Percentiles rank a stretch among this genome's conserved stretches.
phyloP scores from a whole-genome alignment of 2,888 invertebrate genomes.

The Phorcus lineatus region DNA sequence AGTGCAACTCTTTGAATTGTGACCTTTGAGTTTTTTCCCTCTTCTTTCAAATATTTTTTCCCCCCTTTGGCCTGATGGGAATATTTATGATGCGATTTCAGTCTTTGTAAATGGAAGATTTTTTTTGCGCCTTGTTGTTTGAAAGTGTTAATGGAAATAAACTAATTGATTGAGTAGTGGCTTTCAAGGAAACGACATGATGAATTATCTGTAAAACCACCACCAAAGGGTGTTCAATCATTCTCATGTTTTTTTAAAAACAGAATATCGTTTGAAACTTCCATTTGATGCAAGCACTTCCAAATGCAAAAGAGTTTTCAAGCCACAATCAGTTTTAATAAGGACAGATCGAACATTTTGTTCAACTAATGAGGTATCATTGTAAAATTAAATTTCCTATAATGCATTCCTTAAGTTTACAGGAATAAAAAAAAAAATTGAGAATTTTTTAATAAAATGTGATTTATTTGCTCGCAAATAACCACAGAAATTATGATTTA shows the following conservation, averaged over 20 bases:
- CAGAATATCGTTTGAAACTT: background rate
- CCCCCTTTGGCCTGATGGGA: background rate
- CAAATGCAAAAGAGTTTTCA: too few species aligned
- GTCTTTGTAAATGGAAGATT: background rate
- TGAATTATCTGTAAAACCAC: background rate
- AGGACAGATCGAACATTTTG: too few species aligned
- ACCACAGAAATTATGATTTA: too few species aligned
- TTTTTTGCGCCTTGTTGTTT: background rate
- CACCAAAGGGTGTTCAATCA: background rate
- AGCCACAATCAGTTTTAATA: too few species aligned
- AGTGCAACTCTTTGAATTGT: too few species aligned
- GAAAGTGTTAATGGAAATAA: background rate
- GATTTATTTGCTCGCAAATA: too few species aligned
- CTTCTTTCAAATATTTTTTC: background rate
- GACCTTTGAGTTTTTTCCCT: background rate
- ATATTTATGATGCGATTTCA: background rate
- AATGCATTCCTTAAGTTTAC: too few species aligned
- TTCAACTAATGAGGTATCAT: too few species aligned
- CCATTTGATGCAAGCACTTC: background rate
- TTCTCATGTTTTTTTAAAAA: background rate
- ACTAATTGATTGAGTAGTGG: conserved; percentile 1
- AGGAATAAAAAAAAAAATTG: too few species aligned
- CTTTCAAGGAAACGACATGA: conserved; percentile 7
- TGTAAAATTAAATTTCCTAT: too few species aligned
- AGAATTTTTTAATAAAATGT: too few species aligned